phyloP scores from a whole-genome alignment of 2,888 invertebrate species.

The Diaphora mendica region DNA sequence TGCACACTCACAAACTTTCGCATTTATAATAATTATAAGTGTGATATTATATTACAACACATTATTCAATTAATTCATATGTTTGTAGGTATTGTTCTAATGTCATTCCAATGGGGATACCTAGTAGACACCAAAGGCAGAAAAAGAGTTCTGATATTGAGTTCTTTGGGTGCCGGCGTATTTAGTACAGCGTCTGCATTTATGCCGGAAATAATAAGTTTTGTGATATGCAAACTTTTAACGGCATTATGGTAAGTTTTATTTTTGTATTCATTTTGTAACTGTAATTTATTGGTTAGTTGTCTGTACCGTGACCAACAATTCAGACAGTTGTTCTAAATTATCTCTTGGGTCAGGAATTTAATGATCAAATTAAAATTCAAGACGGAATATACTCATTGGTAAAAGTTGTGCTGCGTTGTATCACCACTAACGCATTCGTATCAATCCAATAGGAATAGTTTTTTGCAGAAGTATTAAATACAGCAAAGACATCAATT shows the following conservation, averaged over 20 bases:
- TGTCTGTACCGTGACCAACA: not conserved
- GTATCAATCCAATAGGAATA: too few relatives aligned
- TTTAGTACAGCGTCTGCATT: slow-evolving; percentile 16
- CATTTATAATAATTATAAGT: too few relatives aligned
- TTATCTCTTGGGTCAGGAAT: not conserved
- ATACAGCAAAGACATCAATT: not conserved
- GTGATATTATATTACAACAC: too few relatives aligned
- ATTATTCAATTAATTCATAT: not conserved
- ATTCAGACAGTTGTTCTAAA: not conserved
- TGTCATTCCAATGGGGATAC: slow-evolving; percentile 92
- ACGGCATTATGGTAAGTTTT: slow-evolving; percentile 25
- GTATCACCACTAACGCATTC: not conserved
- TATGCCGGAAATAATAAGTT: slow-evolving; percentile 21
- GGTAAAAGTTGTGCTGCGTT: not conserved
- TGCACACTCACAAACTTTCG: too few relatives aligned
- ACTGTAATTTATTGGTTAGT: not conserved
- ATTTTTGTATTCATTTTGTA: not conserved
- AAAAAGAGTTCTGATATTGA: slow-evolving; percentile 12
- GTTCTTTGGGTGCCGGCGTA: slow-evolving; percentile 12
- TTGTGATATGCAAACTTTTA: slow-evolving; percentile 18
- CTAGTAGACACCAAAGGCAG: slow-evolving; percentile 24
- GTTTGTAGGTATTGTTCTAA: slow-evolving; percentile 87
- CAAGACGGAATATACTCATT: not conserved
- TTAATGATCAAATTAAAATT: too few relatives aligned
- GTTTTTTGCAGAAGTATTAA: too few relatives aligned